Base-by-base conservation (phyloP, 2,888 invertebrate genomes). In the Tetropium fuscum region DNA sequence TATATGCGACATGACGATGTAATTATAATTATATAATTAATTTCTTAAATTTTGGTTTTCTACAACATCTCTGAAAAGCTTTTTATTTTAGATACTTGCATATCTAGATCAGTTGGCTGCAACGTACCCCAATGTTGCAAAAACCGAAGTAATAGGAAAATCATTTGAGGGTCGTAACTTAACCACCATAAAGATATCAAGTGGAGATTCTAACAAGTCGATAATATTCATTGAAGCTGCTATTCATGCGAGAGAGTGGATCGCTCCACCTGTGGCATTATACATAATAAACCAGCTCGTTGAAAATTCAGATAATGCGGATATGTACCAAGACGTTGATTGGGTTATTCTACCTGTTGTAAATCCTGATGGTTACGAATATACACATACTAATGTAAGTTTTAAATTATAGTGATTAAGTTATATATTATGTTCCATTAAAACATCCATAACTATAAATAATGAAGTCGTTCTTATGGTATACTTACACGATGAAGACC, bases 341-440 rank as follows among this genome's bases (percentile, higher is more conserved):
- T 91, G 90, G 87, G 85, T 85, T 63, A 78, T 89, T 16, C 69
- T 90, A 13, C 91, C 91, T 0, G 81, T 87, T 7, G 81, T 87
- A 27, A 92, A 92, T 74, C 90, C 91, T 11, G 92, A 92, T 79
- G 91, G 92, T 4, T 92, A 91, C 69, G 86, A 84, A 66, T 87
- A 80, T 76, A 84, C 86, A 2, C 84, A 84, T 66, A 78, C 79
- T 0, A 67, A 49, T 13, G 85, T 85, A 75, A 82, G 53, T 63
- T 15, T 8, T 25, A 5, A 38, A 22, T 43, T 25, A 20, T 13
- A 25, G 10, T 11, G 13, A 1, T 32, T 3, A 30, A 30, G 7
- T 2, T n/a, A 4, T 30, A 30, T 7, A n/a, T 30, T 2, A 30
- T 30, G 10, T 30, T n/a, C n/a, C n/a, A n/a, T n/a, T n/a, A n/a